phyloP scores from a whole-genome alignment of 2,113 vertebrate species.

The Rhombomys opimus region DNA sequence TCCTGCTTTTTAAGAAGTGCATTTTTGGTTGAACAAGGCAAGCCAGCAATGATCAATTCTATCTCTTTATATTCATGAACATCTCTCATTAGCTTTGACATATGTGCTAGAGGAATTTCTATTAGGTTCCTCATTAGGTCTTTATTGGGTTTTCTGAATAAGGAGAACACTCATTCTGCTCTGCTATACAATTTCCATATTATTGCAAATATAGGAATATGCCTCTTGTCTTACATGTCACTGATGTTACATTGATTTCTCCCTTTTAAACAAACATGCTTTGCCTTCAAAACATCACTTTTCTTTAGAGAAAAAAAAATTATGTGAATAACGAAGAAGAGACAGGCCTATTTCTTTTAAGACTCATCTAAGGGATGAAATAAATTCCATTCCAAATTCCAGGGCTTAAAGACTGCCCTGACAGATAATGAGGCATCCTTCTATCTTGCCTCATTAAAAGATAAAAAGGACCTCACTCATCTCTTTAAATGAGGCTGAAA shows the following conservation, averaged over 20 bases:
- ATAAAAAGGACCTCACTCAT: neutral
- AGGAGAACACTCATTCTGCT: neutral
- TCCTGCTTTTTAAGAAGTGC: neutral
- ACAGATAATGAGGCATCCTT: neutral
- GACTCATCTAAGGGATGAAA: slow-evolving; percentile 24
- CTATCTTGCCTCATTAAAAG: slow-evolving; percentile 32
- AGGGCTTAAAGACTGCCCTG: slow-evolving; percentile 19
- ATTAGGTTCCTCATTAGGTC: neutral
- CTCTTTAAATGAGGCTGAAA: slow-evolving; percentile 5
- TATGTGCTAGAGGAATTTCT: neutral
- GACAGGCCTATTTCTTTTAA: neutral
- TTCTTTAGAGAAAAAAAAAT: neutral
- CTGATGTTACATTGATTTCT: neutral
- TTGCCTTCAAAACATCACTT: neutral
- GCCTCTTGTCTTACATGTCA: neutral
- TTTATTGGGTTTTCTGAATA: neutral
- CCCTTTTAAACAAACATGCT: neutral
- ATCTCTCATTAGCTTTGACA: neutral
- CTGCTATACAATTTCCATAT: neutral
- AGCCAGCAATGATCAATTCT: neutral
- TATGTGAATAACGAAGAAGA: neutral
- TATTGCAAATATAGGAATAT: neutral
- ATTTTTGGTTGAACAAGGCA: neutral
- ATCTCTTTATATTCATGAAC: neutral
- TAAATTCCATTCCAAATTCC: slow-evolving; percentile 9